A percentile compares a stretch with the other conserved stretches of the same genome.
Evolutionary conservation across 2,888 invertebrate genomes (phyloP).

Genomic region (Agapostemon virescens): DNA sequence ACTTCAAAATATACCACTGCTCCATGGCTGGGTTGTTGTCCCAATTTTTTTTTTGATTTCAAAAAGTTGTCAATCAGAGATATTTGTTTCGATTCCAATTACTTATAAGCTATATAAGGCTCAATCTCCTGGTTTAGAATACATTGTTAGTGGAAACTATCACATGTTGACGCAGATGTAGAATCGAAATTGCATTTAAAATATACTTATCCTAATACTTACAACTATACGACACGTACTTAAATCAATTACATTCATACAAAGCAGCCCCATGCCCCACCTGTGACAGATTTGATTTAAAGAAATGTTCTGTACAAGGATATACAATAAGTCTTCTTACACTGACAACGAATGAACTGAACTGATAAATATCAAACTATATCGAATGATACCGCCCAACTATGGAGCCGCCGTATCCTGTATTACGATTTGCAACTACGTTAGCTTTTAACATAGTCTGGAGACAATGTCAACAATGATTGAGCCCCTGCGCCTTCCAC

Average conservation of each 20-base stretch:
- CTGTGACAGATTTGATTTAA: conserved; percentile 65
- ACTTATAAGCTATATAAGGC: conserved; percentile 68
- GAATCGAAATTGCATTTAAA: conserved; percentile 66
- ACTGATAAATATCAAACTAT: conserved; percentile 69
- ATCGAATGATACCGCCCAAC: conserved; percentile 58
- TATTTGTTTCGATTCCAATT: conserved; percentile 51
- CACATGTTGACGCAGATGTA: conserved; percentile 65
- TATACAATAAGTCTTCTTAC: conserved; percentile 65
- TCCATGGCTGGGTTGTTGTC: conserved; percentile 58
- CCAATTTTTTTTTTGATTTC: conserved; percentile 63
- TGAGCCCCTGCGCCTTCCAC: conserved; percentile 73
- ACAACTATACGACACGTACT: conserved; percentile 67
- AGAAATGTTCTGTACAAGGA: conserved; percentile 70
- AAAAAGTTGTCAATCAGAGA: conserved; percentile 57
- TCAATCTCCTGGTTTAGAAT: conserved; percentile 68
- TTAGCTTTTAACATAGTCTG: conserved; percentile 62
- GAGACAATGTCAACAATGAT: conserved; percentile 73
- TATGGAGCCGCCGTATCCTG: conserved; percentile 59
- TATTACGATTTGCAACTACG: conserved; percentile 61
- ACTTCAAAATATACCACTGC: conserved; percentile 55
- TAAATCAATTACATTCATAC: conserved; percentile 67
- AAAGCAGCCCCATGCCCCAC: conserved; percentile 73
- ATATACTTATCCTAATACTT: conserved; percentile 71
- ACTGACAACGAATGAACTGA: conserved; percentile 74
- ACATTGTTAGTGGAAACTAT: conserved; percentile 64